These are phyloP conservation scores for Petrocephalus microphthalmus DNA, from an alignment of 2,113 vertebrate species.

Conservation along the genomic window DNA sequence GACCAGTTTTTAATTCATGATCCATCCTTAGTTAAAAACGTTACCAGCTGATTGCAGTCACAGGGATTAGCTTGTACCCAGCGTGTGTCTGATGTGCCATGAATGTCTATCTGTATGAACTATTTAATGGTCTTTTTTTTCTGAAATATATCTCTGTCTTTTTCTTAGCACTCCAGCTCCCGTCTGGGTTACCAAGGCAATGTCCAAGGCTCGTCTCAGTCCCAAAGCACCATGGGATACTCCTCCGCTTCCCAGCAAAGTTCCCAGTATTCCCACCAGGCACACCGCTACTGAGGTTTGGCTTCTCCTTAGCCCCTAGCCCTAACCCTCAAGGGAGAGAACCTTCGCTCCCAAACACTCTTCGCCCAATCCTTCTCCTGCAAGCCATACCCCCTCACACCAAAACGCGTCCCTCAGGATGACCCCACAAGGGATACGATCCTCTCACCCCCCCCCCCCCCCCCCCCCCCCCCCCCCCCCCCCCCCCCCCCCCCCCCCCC, in stretches of 20 bases:
- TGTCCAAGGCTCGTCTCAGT: conserved; percentile 87
- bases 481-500: too few species aligned
- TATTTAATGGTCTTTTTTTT: background rate
- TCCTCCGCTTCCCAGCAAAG: conserved; percentile 90
- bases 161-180: conserved; percentile 79
- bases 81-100: background rate
- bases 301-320: background rate
- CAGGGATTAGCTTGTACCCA: background rate
- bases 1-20: background rate
- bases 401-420: background rate
- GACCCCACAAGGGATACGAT: background rate
- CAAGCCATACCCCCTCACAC: background rate
- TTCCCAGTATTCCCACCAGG: conserved; percentile 88
- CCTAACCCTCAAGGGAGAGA: conserved; percentile 23
- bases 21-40: background rate
- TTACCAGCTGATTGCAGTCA: background rate
- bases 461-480: too few species aligned
- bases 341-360: background rate
- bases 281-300: conserved; percentile 82
- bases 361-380: background rate
- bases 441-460: background rate
- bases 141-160: conserved; percentile 27
- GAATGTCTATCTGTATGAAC: background rate
- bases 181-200: conserved; percentile 98
- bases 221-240: conserved; percentile 91